A percentile compares a stretch with the other conserved stretches of the same genome.
phyloP scores from a whole-genome alignment of 2,888 invertebrate species.

The Eubasilissa splendida region DNA sequence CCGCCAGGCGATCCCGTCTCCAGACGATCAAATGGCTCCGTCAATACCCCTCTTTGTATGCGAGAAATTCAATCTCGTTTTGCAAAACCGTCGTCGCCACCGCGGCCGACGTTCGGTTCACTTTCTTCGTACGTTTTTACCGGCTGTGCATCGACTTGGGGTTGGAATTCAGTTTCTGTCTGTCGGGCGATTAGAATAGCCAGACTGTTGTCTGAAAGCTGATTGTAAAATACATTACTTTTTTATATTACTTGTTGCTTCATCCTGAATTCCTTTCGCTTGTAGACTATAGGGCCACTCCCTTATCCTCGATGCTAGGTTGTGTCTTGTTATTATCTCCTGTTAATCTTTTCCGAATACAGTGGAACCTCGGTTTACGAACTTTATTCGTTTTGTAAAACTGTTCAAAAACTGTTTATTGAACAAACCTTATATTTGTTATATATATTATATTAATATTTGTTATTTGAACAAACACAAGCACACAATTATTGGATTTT shows the following conservation, averaged over 20 bases:
- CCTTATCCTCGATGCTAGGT: neutral
- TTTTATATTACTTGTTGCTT: neutral
- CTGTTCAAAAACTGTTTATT: too few species aligned
- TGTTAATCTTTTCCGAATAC: too few species aligned
- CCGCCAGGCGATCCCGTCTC: neutral
- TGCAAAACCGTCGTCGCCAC: neutral
- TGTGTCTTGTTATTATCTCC: too few species aligned
- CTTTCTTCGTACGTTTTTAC: neutral
- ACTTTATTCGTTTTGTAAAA: too few species aligned
- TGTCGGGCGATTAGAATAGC: neutral
- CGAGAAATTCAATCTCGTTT: neutral
- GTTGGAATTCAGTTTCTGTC: too few species aligned
- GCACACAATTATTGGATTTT: too few species aligned
- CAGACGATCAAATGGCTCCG: neutral
- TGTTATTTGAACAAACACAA: too few species aligned
- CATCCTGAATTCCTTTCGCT: neutral
- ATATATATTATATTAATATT: too few species aligned
- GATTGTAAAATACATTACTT: neutral
- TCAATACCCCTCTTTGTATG: neutral
- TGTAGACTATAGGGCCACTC: neutral
- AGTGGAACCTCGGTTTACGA: too few species aligned
- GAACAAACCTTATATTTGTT: too few species aligned
- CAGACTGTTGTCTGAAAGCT: slow-evolving; percentile 10
- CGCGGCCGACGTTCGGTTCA: neutral
- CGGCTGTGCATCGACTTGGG: neutral